Evolutionary conservation across 2,888 invertebrate genomes (phyloP).

Genomic region (Eulithis prunata): DNA sequence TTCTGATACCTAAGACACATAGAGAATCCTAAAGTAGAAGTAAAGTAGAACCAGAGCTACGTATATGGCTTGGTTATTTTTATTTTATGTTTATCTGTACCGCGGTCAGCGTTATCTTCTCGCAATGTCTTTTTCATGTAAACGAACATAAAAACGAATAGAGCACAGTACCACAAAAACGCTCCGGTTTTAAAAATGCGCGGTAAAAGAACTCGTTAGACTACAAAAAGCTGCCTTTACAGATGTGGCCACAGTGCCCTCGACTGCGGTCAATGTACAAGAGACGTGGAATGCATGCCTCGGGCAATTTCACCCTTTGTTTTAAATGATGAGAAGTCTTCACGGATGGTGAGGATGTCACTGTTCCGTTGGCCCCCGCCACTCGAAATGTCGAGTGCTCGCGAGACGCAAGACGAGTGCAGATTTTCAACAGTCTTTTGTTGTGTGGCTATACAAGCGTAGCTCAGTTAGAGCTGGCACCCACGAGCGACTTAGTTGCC

Average conservation of each 20-base stretch:
- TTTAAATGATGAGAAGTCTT: conserved; percentile 74
- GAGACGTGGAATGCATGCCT: conserved; percentile 62
- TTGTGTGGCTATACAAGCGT: conserved; percentile 38
- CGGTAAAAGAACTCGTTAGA: conserved; percentile 45
- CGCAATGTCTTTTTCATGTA: conserved; percentile 32
- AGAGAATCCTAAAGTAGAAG: background rate
- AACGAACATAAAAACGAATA: conserved; percentile 33
- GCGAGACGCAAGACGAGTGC: conserved; percentile 62
- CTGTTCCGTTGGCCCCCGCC: conserved; percentile 65
- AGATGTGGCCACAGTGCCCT: conserved; percentile 54
- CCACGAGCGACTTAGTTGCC: too few species aligned
- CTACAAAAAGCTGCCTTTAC: conserved; percentile 48
- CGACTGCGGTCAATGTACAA: conserved; percentile 72
- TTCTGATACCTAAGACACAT: background rate
- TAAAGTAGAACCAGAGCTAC: too few species aligned
- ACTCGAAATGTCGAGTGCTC: conserved; percentile 70
- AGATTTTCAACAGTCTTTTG: conserved; percentile 75
- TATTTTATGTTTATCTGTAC: conserved; percentile 28
- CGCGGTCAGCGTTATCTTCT: conserved; percentile 29
- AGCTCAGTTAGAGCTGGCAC: background rate
- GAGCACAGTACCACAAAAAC: conserved; percentile 32
- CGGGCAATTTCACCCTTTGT: conserved; percentile 77
- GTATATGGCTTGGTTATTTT: background rate
- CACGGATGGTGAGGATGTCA: conserved; percentile 72
- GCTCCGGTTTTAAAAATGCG: conserved; percentile 33